Evolutionary conservation across 2,888 invertebrate species (phyloP), one percentile per base, ranked within the genome.

Genomic region (Brachycybe producta): DNA sequence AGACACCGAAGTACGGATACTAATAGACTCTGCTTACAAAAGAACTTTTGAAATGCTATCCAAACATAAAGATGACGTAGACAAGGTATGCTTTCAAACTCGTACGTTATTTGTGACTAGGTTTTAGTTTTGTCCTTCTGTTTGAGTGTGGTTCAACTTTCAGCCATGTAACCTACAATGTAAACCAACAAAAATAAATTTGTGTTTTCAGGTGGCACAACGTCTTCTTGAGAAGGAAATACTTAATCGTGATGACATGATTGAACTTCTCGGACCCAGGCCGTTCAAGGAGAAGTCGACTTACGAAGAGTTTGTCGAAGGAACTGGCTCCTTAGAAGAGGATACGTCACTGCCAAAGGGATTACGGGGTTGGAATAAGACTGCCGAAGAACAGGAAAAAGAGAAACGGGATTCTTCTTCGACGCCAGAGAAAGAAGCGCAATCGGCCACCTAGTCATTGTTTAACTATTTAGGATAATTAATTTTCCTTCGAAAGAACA

Each of bases 231-330:
- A 53, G 27, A 51, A 53, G 34, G 53, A 53, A 47, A 51, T 53
- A n/a, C 30, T 53, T 13, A 51, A 48, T 38, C 40, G 53, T 19
- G 53, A 53, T 13, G 98, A 98, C 64, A 92, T 99, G 92, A 86
- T 97, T 55, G 94, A 95, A 66, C 70, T 99, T 30, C 73, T 98
- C 41, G 98, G 98, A 1, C 75, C 79, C 24, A 73, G 98, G 58
- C 98, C 98, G 0, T 99, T 98, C 77, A 84, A 84, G 11, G 98
- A 99, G 69, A 97, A 97, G 72, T 92, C 95, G 13, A 97, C 97
- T 8, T 99, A 99, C 63, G 98, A 99, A 68, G 88, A 99, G 65
- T 98, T 99, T 69, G 98, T 99, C 0, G 95, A 92, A 69, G 94
- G 92, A 1, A 94, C 92, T 0, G 97, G 97, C 2, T 94, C 95